Conservation (phyloP, 2,797 vertebrate species). For the Xenopus petersii region DNA sequence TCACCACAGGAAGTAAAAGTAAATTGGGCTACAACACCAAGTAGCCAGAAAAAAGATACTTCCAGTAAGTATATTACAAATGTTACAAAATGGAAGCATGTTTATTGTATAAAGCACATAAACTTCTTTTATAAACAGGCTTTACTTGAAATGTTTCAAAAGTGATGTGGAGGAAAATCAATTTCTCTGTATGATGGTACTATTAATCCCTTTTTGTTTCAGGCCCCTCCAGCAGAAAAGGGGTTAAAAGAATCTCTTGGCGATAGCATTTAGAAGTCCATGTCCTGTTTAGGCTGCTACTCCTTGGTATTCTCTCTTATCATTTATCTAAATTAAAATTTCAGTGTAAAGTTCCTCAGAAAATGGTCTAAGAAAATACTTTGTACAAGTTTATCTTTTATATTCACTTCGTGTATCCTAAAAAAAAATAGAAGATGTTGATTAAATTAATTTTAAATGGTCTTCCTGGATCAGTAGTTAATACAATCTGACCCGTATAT, state of each 20-base stretch:
- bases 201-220: slow-evolving; percentile 45
- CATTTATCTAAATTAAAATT: slow-evolving; percentile 20
- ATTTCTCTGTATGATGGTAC: slow-evolving; percentile 24
- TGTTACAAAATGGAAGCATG: not conserved
- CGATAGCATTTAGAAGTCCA: slow-evolving; percentile 32
- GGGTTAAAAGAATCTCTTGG: slow-evolving; percentile 31
- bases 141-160: slow-evolving; percentile 6
- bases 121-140: not conserved
- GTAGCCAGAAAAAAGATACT: slow-evolving; percentile 99
- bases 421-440: no score
- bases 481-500: no score
- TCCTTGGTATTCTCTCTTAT: slow-evolving; percentile 38
- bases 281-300: slow-evolving; percentile 34
- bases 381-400: not conserved
- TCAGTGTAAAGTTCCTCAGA: slow-evolving; percentile 7
- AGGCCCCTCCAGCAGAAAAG: slow-evolving; percentile 44
- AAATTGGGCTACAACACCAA: slow-evolving; percentile 98
- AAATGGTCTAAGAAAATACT: not conserved
- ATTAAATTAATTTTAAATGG: no score
- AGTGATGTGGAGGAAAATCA: slow-evolving; percentile 2
- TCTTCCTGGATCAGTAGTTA: no score
- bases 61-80: slow-evolving; percentile 82
- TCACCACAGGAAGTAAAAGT: slow-evolving; percentile 93
- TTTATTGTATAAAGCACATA: not conserved
- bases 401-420: no score